Base-by-base conservation (phyloP, 2,113 vertebrate genomes). In the Salvelinus alpinus region DNA sequence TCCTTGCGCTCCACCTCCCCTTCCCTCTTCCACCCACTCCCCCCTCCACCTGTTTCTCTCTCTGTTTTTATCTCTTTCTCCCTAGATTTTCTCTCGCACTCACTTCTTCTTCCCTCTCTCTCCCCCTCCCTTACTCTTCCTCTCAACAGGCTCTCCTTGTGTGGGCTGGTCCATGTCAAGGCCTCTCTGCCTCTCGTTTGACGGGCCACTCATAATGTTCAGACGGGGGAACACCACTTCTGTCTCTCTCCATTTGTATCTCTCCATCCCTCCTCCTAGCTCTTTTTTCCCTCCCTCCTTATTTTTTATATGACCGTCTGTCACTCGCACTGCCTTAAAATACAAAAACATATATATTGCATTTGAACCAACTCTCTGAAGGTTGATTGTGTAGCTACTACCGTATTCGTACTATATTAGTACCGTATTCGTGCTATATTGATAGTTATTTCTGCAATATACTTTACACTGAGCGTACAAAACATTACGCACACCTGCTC, bases 121-220 rank as follows among this genome's bases (percentile, higher is more conserved):
- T 18, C n/a, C 13, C 38, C 6, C 20, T 24, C 20, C 24, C 72
- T 13, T 8, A 0, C 72, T 70, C 67, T 6, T 68, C 24, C 78
- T 54, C 64, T 31, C 29, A 20, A 0, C 78, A 34, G 79, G 81
- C 73, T 75, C 81, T 86, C 84, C 89, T 86, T 54, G 1, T 87
- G 89, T 87, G 89, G 91, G 87, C 90, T 91, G 83, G 85, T 89
- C 91, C 81, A 75, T 93, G 93, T 90, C 81, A 78, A 85, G 90
- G 87, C 91, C 91, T 89, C 90, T 91, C 84, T 77, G 85, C 85
- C 88, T 78, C 91, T 87, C 88, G 91, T 93, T 92, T 94, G 93
- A 95, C 93, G 91, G 93, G 95, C 93, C 86, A 90, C 93, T 93
- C 88, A 92, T 91, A 92, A 96, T 95, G 93, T 90, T 92, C 92